Base-by-base conservation (phyloP, 2,888 invertebrate species). In the Acleris cristana region DNA sequence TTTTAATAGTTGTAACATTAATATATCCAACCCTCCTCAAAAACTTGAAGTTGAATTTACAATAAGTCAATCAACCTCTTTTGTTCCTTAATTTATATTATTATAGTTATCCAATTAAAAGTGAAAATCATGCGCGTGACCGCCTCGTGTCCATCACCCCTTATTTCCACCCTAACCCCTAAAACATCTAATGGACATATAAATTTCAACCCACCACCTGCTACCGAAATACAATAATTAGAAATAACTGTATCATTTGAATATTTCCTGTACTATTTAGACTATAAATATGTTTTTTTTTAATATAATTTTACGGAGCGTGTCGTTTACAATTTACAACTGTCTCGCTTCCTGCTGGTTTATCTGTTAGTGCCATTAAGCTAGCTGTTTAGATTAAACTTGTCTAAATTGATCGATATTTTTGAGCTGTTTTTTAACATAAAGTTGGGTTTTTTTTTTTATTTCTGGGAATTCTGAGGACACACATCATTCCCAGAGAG, bases 201-300 rank as follows among this genome's bases (percentile, higher is more conserved):
- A 86, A 85, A 85, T 85, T 84, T 85, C 79, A 80, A 80, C 79
- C 80, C 72, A 71, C 12, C 88, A 89, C 89, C 89, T 89, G 89
- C 86, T 82, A 79, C 80, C 82, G 79, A 82, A 85, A 81, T 80
- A 78, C 74, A 81, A 82, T 83, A 84, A 85, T 85, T 85, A 85
- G 77, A 81, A 78, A 79, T 81, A 79, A 81, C 81, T 80, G 79
- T 79, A 76, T 80, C 81, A 73, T 79, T 72, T 69, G 76, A 77
- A 80, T 76, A 74, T 78, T 75, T 76, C 69, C 72, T 71, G 76
- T 78, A 79, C 77, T 79, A 45, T 75, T 72, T 71, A 61, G 69
- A 58, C 67, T 65, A 76, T 77, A 79, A 79, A 76, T 78, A 69
- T 60, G 21, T 66, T 73, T 74, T 77, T 77, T 76, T 34, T 40